A percentile compares a stretch with the other conserved stretches of the same genome.
These are phyloP conservation scores for Vidua macroura DNA, from an alignment of 2,113 vertebrate genomes.

Conservation along the genomic window DNA sequence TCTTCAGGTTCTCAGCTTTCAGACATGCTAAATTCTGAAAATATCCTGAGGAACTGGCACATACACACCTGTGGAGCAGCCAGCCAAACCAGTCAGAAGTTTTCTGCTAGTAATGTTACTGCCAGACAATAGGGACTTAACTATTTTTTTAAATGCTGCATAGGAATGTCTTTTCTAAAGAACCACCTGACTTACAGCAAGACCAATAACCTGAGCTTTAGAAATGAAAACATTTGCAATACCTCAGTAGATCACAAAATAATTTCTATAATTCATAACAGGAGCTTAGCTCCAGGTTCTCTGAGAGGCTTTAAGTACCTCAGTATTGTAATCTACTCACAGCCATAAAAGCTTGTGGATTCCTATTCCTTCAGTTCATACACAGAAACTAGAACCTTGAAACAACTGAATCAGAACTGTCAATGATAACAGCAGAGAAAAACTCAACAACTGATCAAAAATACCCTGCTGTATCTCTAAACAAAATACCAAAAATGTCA, in stretches of 20 bases:
- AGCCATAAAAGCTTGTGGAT: neutral
- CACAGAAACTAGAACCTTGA: neutral
- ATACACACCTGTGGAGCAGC: neutral
- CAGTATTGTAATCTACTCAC: neutral
- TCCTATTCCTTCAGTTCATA: neutral
- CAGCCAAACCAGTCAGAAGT: neutral
- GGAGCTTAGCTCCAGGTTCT: neutral
- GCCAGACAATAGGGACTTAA: neutral
- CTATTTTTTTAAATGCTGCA: rapidly evolving
- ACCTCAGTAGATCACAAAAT: neutral
- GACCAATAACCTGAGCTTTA: neutral
- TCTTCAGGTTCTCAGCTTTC: neutral
- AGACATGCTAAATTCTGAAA: neutral
- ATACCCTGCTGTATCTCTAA: neutral
- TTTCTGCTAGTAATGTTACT: neutral
- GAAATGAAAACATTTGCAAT: neutral
- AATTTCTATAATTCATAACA: neutral
- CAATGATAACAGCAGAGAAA: neutral
- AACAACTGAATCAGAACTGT: neutral
- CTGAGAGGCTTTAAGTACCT: neutral
- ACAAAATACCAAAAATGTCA: neutral
- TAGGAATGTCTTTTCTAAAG: neutral
- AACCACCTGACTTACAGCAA: neutral
- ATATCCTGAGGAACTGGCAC: neutral
- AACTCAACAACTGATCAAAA: neutral